Percentiles rank a stretch among this genome's conserved stretches.
phyloP scores from a whole-genome alignment of 2,888 invertebrate species.

The Amblyteles armatorius region DNA sequence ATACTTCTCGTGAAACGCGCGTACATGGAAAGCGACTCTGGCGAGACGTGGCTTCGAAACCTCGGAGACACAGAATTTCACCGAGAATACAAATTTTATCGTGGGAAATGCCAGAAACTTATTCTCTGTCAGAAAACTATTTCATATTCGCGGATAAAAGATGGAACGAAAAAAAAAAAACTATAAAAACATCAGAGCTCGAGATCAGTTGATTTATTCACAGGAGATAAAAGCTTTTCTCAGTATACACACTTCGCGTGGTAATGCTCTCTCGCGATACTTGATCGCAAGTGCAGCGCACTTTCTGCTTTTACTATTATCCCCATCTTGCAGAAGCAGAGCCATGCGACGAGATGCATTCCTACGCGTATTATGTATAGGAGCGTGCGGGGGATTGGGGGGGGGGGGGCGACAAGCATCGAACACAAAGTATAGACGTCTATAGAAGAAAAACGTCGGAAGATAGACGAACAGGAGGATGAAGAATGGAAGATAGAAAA shows the following conservation, averaged over 20 bases:
- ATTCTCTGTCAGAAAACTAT: background rate
- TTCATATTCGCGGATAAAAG: constrained; percentile 2
- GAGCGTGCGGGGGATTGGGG: no score
- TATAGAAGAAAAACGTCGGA: constrained; percentile 64
- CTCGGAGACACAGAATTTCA: background rate
- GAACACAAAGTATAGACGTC: constrained; percentile 19
- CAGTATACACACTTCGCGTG: constrained; percentile 3
- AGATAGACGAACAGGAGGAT: constrained; percentile 47
- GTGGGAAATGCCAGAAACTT: background rate
- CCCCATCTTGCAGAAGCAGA: constrained; percentile 7
- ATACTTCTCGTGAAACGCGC: constrained; percentile 19
- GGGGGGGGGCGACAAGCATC: constrained; percentile 29
- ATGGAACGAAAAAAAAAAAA: background rate
- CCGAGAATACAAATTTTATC: constrained; percentile 7
- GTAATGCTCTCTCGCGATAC: constrained; percentile 10
- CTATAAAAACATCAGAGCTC: background rate
- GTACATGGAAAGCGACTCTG: background rate
- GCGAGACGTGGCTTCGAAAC: background rate
- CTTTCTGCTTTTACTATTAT: constrained; percentile 28
- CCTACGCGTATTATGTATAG: constrained; percentile 69
- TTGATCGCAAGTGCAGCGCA: constrained; percentile 15
- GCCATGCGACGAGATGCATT: constrained; percentile 58
- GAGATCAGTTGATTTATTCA: constrained; percentile 26
- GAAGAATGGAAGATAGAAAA: constrained; percentile 20
- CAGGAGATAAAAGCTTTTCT: constrained; percentile 21